These are phyloP conservation scores for Arctia plantaginis DNA, from an alignment of 2,888 invertebrate genomes.

Conservation along the genomic window DNA sequence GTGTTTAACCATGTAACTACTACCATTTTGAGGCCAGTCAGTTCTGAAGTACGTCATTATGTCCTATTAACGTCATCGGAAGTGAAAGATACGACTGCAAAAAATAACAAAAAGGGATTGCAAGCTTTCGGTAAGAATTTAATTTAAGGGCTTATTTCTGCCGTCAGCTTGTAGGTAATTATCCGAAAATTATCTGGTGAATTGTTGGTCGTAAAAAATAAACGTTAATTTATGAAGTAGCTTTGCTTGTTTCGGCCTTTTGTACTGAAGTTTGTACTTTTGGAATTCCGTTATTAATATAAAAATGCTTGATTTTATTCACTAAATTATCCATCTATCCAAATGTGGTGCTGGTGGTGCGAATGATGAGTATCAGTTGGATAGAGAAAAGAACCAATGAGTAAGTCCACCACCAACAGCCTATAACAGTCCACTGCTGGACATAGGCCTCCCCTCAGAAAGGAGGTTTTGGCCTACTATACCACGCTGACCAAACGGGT, in stretches of 20 bases:
- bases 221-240: not conserved
- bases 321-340: not conserved
- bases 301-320: not conserved
- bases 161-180: conserved; percentile 20
- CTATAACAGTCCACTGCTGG: no score
- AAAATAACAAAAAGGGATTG: conserved; percentile 32
- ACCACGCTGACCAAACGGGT: no score
- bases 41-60: conserved; percentile 35
- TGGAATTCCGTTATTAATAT: not conserved
- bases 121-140: conserved; percentile 28
- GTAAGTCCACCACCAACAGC: no score
- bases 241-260: conserved; percentile 5
- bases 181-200: conserved; percentile 32
- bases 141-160: conserved; percentile 14
- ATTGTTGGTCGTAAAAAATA: conserved; percentile 19
- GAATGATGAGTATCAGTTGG: no score
- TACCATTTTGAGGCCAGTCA: conserved; percentile 39
- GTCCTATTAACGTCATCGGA: conserved; percentile 45
- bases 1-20: conserved; percentile 32
- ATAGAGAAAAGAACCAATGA: no score
- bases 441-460: no score
- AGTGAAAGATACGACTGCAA: conserved; percentile 30
- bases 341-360: no score
- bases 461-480: no score
- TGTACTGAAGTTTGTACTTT: not conserved